Evolutionary conservation across 2,797 vertebrate species (phyloP).

Genomic region (Salarias fasciatus): DNA sequence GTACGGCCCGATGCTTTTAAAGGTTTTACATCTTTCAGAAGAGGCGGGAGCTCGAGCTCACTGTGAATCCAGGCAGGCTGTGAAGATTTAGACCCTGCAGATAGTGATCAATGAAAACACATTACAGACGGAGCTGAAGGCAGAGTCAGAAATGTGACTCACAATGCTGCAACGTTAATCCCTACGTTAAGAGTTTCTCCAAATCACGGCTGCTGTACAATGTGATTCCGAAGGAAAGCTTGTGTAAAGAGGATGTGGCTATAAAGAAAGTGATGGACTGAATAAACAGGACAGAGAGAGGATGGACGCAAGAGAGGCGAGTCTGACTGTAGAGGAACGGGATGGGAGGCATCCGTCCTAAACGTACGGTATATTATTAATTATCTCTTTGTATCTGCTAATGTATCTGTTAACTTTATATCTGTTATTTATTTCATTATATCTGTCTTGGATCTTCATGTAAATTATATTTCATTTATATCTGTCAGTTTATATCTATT

Average conservation of each 20-base stretch:
- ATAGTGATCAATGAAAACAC: conserved; percentile 24
- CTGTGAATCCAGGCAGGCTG: conserved; percentile 17
- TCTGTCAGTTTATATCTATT: no score
- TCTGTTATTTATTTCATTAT: no score
- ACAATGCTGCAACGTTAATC: conserved; percentile 38
- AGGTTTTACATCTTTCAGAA: conserved; percentile 20
- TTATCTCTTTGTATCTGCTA: no score
- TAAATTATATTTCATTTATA: no score
- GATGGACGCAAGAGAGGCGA: conserved; percentile 15
- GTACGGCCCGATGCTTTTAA: no score
- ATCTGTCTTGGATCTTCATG: no score
- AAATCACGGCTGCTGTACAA: not conserved
- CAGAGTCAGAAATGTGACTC: conserved; percentile 35
- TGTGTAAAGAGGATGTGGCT: not conserved
- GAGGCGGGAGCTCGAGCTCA: conserved; percentile 8
- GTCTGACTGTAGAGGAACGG: conserved; percentile 24
- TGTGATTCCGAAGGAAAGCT: not conserved
- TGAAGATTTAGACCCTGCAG: conserved; percentile 11
- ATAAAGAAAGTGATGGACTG: not conserved
- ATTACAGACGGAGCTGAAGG: conserved; percentile 9
- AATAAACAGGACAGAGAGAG: conserved; percentile 26
- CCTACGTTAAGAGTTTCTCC: not conserved
- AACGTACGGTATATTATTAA: no score
- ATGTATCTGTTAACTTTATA: no score
- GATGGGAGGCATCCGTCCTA: conserved; percentile 9